Base-by-base conservation (phyloP, 2,888 invertebrate genomes). In the Drosophila leonis region DNA sequence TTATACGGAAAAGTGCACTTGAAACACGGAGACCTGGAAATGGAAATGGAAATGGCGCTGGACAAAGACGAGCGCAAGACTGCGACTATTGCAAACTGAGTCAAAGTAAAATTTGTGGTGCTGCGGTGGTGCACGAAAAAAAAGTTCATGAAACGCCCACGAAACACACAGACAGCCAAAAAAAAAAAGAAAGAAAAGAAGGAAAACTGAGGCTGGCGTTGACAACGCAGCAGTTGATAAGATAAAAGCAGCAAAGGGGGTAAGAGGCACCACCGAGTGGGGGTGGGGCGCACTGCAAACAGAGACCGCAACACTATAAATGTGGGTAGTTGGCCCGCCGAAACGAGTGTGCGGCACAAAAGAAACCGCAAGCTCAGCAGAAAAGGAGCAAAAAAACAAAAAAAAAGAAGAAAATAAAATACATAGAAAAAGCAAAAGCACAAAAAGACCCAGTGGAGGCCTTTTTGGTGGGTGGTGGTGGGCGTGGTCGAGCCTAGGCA, bases 341-440 rank as follows among this genome's bases (percentile, higher is more conserved):
- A 73, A 80, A 69, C 64, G 61, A 65, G 59, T 59, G 74, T 33
- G 56, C 71, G 87, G 85, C 90, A 90, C 84, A 85, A 85, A 85
- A 85, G 84, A 83, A 85, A 85, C 84, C 84, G 90, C 84, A 90
- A 85, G 90, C 90, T 85, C 90, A 90, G 84, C 90, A 90, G 66
- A 65, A 67, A 42, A 52, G 42, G 24, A 65, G 49, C 29, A 42
- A 29, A 55, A 39, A 18, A 18, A 54, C 13, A 8, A 4, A 12
- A n/a, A 8, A 9, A 12, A 29, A 5, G 12, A 41, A 6, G n/a
- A 15, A 39, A 18, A 55, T 27, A 55, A 29, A 39, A 29, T 18
- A 55, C 24, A 55, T 27, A 20, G 24, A 27, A 41, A 13, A 41
- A 18, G 46, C 33, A 18, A 49, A 31, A 37, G 49, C 42, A 51